Conservation (phyloP, 2,113 vertebrate genomes). For the Malaclemys terrapin region DNA sequence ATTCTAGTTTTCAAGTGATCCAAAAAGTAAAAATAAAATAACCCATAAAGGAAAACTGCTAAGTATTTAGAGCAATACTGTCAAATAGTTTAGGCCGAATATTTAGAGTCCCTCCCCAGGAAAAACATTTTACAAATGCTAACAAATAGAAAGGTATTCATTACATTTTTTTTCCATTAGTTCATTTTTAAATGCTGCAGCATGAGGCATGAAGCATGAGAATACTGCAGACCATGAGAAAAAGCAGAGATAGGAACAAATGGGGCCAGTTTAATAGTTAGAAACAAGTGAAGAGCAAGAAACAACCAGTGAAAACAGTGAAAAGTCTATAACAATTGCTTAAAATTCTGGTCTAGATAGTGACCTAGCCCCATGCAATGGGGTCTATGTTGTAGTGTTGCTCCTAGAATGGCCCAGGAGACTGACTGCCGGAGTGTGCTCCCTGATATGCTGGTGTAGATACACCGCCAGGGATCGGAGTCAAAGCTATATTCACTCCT, state of each 20-base stretch:
- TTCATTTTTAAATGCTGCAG: neutral
- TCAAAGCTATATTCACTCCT: neutral
- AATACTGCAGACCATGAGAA: neutral
- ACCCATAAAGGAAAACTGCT: neutral
- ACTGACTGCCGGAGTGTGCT: neutral
- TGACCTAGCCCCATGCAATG: neutral
- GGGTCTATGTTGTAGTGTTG: neutral
- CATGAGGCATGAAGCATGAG: neutral
- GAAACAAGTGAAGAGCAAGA: neutral
- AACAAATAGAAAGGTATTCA: neutral
- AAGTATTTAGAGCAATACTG: neutral
- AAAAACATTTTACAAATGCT: conserved; percentile 1
- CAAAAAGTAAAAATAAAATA: neutral
- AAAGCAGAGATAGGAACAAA: neutral
- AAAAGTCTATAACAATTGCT: neutral
- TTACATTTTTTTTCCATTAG: neutral
- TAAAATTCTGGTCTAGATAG: neutral
- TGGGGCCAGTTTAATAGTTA: neutral
- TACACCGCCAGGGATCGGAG: neutral
- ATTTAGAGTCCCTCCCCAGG: neutral
- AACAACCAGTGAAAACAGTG: neutral
- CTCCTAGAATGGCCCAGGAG: neutral
- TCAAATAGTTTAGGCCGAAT: neutral
- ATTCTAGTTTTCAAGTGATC: neutral
- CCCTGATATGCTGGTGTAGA: neutral